Conservation (phyloP, 2,888 invertebrate genomes). For the Drosophila eohydei region DNA sequence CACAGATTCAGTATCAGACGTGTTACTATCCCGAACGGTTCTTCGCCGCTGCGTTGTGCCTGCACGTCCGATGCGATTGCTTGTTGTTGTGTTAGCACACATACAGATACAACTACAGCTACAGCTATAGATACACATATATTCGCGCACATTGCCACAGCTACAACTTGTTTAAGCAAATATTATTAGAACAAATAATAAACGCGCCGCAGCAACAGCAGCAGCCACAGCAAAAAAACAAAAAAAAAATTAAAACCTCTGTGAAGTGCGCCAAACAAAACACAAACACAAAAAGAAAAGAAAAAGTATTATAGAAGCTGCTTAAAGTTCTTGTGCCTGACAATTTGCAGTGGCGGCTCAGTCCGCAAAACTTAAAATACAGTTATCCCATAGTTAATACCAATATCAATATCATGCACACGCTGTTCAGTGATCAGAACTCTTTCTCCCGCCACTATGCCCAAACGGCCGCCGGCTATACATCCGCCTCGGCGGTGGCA, state of each 20-base stretch:
- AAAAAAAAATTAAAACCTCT: constrained; percentile 17
- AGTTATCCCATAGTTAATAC: background rate
- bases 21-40: constrained; percentile 84
- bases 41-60: constrained; percentile 57
- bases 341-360: constrained; percentile 47
- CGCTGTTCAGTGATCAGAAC: constrained; percentile 96
- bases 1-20: constrained; percentile 85
- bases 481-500: constrained; percentile 87
- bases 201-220: constrained; percentile 43
- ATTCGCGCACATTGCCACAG: constrained; percentile 19
- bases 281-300: constrained; percentile 8
- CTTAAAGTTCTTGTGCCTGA: constrained; percentile 36
- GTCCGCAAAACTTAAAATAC: constrained; percentile 39
- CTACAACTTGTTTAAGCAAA: constrained; percentile 73
- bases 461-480: constrained; percentile 87
- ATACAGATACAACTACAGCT: constrained; percentile 25
- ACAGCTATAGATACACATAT: background rate
- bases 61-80: constrained; percentile 45
- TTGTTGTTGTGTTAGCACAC: constrained; percentile 53
- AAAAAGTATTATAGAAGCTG: constrained; percentile 1
- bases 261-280: constrained; percentile 50
- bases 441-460: constrained; percentile 92
- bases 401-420: constrained; percentile 89
- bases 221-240: constrained; percentile 25
- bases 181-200: constrained; percentile 74